Evolutionary conservation across 1,140 invertebrate genomes (phyloP).

Genomic region (Argopecten irradians): DNA sequence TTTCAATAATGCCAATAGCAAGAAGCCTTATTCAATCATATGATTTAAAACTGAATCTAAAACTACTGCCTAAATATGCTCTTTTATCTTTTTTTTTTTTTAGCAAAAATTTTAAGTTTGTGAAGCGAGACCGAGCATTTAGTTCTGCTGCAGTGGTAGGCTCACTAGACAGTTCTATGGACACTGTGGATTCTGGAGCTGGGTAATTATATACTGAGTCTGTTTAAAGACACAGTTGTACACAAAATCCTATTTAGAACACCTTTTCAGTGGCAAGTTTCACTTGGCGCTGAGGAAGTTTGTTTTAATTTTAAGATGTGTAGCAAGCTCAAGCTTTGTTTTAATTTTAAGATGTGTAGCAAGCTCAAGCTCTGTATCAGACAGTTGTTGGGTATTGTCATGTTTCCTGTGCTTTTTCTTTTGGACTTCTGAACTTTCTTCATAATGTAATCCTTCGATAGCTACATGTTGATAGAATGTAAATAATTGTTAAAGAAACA

Average conservation of each 20-base stretch:
- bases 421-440: too few species aligned
- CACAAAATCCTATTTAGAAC: too few species aligned
- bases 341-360: slow-evolving; percentile 27
- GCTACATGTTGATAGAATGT: too few species aligned
- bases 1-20: too few species aligned
- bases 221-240: too few species aligned
- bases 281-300: too few species aligned
- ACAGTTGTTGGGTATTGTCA: too few species aligned
- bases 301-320: not conserved
- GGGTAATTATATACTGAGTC: too few species aligned
- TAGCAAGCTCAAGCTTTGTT: not conserved
- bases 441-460: too few species aligned
- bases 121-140: slow-evolving; percentile 82
- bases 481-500: too few species aligned
- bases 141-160: slow-evolving; percentile 65
- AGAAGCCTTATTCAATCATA: not conserved
- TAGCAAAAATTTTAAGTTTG: slow-evolving; percentile 83
- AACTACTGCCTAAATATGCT: slow-evolving; percentile 27
- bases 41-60: not conserved
- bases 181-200: slow-evolving; percentile 62
- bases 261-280: too few species aligned
- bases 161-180: slow-evolving; percentile 64
- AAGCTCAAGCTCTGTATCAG: slow-evolving; percentile 5
- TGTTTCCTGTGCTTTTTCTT: too few species aligned
- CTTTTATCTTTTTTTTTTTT: slow-evolving; percentile 59